Base-by-base conservation (phyloP, 1,140 invertebrate genomes). In the Mercenaria mercenaria region DNA sequence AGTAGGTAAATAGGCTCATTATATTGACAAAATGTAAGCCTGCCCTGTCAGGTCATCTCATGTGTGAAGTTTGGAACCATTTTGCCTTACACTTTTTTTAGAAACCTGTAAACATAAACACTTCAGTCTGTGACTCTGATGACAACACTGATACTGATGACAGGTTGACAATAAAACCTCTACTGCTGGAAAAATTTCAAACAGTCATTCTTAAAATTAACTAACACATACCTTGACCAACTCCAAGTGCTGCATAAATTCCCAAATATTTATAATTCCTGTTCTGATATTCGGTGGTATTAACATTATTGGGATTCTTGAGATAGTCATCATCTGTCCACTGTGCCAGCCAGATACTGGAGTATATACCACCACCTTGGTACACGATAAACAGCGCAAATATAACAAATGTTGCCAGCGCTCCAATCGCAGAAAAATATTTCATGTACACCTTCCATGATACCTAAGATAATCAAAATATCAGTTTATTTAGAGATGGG, bases 191-290 rank as follows among this genome's bases (percentile, higher is more conserved):
- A n/a, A n/a, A n/a, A n/a, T n/a, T n/a, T n/a, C n/a, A n/a, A n/a
- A n/a, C n/a, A n/a, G n/a, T n/a, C n/a, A n/a, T n/a, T n/a, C n/a
- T n/a, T n/a, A n/a, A n/a, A n/a, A n/a, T n/a, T n/a, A n/a, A 47
- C 6, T 8, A 64, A 64, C 15, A 29, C n/a, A 29, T 88, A 84
- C 88, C 95, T 91, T 95, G 95, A n/a, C 82, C 91, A 15, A 93
- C 77, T 23, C 95, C 95, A 39, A 95, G 83, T 8, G 67, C 95
- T 47, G 92, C 94, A 90, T 95, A 95, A 15, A 93, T 92, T 0
- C 94, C 94, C 29, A 95, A 92, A 47, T 93, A 95, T 87, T 92
- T 92, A 77, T 92, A 91, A 64, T 94, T 95, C 20, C 81, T 92
- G 64, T 93, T 84, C 43, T 90, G 83, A 87, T 95, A 95, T 15